A percentile compares a stretch with the other conserved stretches of the same genome.
phyloP scores from a whole-genome alignment of 2,113 vertebrate species.

The Platichthys flesus region DNA sequence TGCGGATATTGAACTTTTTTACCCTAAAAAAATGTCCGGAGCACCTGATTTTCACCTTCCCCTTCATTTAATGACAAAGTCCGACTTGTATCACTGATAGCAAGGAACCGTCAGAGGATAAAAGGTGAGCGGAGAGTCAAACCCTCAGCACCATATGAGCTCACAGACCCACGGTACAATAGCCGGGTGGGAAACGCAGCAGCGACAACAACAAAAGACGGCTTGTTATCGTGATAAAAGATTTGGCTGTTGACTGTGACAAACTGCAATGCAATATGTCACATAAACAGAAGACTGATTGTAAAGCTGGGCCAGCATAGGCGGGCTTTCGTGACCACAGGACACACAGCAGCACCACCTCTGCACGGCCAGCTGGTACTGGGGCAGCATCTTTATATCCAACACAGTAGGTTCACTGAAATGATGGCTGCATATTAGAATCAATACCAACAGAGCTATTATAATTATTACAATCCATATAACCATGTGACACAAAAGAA shows the following conservation, averaged over 20 bases:
- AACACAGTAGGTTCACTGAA: not conserved
- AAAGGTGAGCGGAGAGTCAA: conserved; percentile 31
- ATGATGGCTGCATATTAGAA: not conserved
- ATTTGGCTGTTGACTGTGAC: conserved; percentile 50
- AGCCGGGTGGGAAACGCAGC: conserved; percentile 33
- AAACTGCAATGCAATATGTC: conserved; percentile 66
- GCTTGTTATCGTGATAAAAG: conserved; percentile 59
- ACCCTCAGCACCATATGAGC: conserved; percentile 4
- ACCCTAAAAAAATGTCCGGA: too few species aligned
- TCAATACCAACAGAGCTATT: not conserved
- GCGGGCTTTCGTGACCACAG: conserved; percentile 28
- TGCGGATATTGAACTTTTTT: too few species aligned
- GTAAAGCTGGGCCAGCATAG: conserved; percentile 40
- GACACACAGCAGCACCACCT: not conserved
- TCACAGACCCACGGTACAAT: conserved; percentile 33
- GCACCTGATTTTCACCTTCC: not conserved
- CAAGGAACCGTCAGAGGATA: conserved; percentile 26
- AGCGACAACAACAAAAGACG: conserved; percentile 42
- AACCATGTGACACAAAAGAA: not conserved
- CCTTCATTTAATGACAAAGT: not conserved
- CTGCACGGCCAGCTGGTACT: not conserved
- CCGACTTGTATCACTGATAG: conserved; percentile 11
- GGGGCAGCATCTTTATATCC: conserved; percentile 7
- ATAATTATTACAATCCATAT: not conserved
- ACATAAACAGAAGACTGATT: conserved; percentile 59